Evolutionary conservation across 2,888 invertebrate species (phyloP), one percentile per base, ranked within the genome.

Genomic region (Spodoptera littoralis): DNA sequence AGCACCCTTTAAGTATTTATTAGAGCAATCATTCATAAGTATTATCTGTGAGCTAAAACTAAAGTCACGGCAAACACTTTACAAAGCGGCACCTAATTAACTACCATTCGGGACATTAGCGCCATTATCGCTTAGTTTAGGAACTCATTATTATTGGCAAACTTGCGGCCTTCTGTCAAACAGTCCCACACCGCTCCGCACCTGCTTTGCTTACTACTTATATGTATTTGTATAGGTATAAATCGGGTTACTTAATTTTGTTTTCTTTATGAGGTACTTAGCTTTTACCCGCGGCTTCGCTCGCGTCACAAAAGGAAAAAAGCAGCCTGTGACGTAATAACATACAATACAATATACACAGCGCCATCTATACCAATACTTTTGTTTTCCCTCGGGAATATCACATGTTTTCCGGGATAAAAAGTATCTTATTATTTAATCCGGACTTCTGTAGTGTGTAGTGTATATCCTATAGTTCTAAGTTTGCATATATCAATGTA

Each of bases 121-220:
- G 11, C 42, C 65, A 65, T 78, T 66, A 71, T 60, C 61, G 68
- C 42, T 71, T 64, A 68, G 76, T 78, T 75, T 13, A 41, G 27
- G 27, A 76, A 76, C 79, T 76, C 78, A 60, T 78, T 76, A 78
- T 72, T 71, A 64, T 64, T 65, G 60, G 46, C 24, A 9, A 76
- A 75, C 57, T 72, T 68, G 8, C 42, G 22, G 56, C 64, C 43
- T 46, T 27, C 45, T 70, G 41, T 55, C 71, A 51, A 64, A 44
- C 50, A 51, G 58, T 36, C 71, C 57, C 24, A 12, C 27, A 4
- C 24, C n/a, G 27, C 27, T 5, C 24, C 43, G n/a, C n/a, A 4
- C 2, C 24, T 27, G 65, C 52, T 70, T 52, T 43, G 36, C 11
- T 64, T 46, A 36, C 30, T 12, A 11, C 36, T 9, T 55, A 9